A percentile compares a stretch with the other conserved stretches of the same genome.
Evolutionary conservation across 2,113 vertebrate species (phyloP).

Genomic region (Nettapus auritus): DNA sequence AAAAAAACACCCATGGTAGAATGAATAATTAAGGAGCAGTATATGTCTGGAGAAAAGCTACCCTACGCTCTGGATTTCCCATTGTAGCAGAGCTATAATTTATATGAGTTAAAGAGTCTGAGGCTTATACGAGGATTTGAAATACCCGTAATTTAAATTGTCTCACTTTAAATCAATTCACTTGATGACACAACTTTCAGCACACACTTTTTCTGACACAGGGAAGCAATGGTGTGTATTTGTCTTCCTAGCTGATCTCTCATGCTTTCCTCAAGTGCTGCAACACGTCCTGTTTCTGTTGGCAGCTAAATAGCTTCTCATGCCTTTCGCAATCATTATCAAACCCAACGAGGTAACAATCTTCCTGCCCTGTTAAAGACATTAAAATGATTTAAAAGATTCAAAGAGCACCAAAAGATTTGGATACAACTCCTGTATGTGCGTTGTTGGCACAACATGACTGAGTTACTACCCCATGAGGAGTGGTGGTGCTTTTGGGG

Average conservation of each 20-base stretch:
- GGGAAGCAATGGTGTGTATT: not conserved
- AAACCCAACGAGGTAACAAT: not conserved
- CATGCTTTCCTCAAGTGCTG: not conserved
- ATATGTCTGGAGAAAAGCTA: not conserved
- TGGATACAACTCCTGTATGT: not conserved
- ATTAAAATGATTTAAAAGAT: not conserved
- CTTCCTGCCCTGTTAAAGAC: not conserved
- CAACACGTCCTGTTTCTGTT: not conserved
- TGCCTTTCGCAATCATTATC: not conserved
- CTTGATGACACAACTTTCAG: not conserved
- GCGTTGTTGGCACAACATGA: not conserved
- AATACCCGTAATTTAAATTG: not conserved
- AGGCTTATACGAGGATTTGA: not conserved
- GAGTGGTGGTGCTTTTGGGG: not conserved
- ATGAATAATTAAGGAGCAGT: not conserved
- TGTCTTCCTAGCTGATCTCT: not conserved
- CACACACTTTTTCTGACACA: not conserved
- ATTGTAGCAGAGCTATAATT: not conserved
- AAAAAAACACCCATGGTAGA: not conserved
- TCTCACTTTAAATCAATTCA: not conserved
- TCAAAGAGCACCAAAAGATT: not conserved
- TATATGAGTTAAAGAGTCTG: not conserved
- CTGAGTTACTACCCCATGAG: not conserved
- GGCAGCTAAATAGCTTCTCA: not conserved
- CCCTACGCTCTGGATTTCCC: not conserved